Evolutionary conservation across 2,888 invertebrate species (phyloP), one percentile per base, ranked within the genome.

Genomic region (Ypsolopha sequella): DNA sequence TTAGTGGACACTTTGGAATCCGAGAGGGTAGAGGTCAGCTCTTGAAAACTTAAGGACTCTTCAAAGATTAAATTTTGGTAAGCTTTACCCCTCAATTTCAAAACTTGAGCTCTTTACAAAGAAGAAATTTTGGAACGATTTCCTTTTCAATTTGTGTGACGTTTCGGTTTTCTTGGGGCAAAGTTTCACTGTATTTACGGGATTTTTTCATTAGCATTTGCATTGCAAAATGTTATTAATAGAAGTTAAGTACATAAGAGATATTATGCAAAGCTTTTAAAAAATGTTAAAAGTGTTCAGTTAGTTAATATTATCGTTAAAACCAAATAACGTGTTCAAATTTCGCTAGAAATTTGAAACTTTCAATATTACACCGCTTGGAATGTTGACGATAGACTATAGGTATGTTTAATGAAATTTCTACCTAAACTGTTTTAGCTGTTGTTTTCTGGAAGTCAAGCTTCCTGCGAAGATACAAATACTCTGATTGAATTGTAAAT

Each of bases 1-100:
- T 65, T 66, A 58, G 60, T 54, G 53, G 53, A 59, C 59, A 56
- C 56, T 53, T 51, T 48, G 58, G 58, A 59, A 63, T 61, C 56
- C 56, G 53, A 4, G 24, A 24, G 24, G 24, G 24, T 24, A 24
- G 24, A 24, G 24, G 24, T 24, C 24, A 24, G 24, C 24, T 24
- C 24, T 24, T 24, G 24, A 24, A 24, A 24, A 24, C 24, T 24
- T 24, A 24, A 24, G 4, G 24, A 24, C 24, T 24, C 24, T 24
- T 24, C 24, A 24, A 24, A 24, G 24, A 24, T 24, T 3, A 2
- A 24, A 24, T 24, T 24, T 24, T 24, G 24, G 24, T 24, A 24
- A 14, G n/a, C 34, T 14, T 11, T 36, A 36, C 6, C 34, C 46
- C 39, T 34, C 39, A 10, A 24, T 33, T 41, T 49, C 41, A 34